Base-by-base conservation (phyloP, 2,888 invertebrate genomes). In the Ferdinandea cuprea region DNA sequence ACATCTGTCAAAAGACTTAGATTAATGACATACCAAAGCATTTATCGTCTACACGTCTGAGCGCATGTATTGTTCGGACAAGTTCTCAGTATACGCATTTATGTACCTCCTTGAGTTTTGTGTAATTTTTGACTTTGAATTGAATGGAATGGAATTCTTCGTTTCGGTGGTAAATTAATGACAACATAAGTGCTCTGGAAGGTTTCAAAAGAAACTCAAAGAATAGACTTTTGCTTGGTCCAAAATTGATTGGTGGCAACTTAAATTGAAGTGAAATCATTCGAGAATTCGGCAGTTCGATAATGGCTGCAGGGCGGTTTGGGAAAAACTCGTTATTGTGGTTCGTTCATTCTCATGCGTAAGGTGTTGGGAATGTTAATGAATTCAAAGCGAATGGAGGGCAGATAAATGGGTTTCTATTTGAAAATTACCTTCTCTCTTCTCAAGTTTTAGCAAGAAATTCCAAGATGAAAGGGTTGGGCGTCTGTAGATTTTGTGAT, bases 11-110 rank as follows among this genome's bases (percentile, higher is more conserved):
- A 66, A 35, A 37, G 77, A 50, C 52, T 66, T 46, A 71, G 66
- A 81, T 81, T 72, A 81, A 81, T 81, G 81, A 71, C 46, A 71
- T 40, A 65, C 59, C 42, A 63, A 59, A 71, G 77, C 61, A 59
- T 81, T 59, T 71, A 76, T 65, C 37, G 13, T 9, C 9, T 9
- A 42, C 42, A 15, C 11, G 37, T 19, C 21, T 9, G 15, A 6
- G 6, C 11, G 19, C 15, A 40, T 42, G 19, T 25, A 54, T 54
- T 54, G 46, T 76, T 63, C 40, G 32, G 15, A 42, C 66, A 66
- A 66, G 3, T 44, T 4, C 11, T 1, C 19, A 1, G 11, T 11
- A 19, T 4, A 4, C n/a, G n/a, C n/a, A n/a, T n/a, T n/a, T n/a
- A n/a, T 9, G 9, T 17, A 17, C 6, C 15, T 8, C 7, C 35